These are phyloP conservation scores for Alligator mississippiensis DNA, from an alignment of 2,113 vertebrate genomes.

Conservation along the genomic window DNA sequence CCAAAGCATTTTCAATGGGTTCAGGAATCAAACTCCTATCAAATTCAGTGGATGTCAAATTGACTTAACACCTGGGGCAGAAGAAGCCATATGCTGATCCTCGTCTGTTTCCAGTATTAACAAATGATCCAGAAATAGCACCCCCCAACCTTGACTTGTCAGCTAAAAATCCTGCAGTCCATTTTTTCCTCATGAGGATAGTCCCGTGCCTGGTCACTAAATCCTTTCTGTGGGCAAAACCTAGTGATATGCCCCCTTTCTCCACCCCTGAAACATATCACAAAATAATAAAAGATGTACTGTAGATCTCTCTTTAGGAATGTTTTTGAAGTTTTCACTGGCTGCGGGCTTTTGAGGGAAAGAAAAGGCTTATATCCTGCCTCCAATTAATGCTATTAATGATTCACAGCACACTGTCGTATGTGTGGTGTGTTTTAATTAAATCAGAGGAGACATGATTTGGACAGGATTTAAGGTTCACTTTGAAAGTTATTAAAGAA, in stretches of 20 bases:
- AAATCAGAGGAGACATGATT: conserved; percentile 74
- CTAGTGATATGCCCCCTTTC: no score
- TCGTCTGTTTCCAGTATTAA: background rate
- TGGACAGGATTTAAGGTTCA: conserved; percentile 74
- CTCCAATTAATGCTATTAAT: conserved; percentile 71
- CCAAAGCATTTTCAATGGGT: conserved; percentile 56
- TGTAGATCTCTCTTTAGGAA: conserved; percentile 10
- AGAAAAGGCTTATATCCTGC: conserved; percentile 58
- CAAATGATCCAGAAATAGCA: background rate
- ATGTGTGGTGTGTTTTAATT: conserved; percentile 73
- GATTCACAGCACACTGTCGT: conserved; percentile 68
- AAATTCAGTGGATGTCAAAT: conserved; percentile 41
- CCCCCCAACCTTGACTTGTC: background rate
- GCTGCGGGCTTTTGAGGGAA: conserved; percentile 54
- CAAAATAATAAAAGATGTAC: conserved; percentile 45
- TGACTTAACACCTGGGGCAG: conserved; percentile 50
- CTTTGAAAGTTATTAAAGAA: conserved; percentile 76
- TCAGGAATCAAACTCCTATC: conserved; percentile 63
- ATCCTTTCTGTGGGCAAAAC: no score
- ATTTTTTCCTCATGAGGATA: no score
- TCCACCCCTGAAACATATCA: no score
- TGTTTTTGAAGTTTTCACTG: conserved; percentile 43
- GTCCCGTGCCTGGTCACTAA: no score
- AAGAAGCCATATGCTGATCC: background rate
- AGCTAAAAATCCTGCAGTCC: no score